Conservation (phyloP, 37 sponge, comb jelly and placozoan species). For the Aphrocallistes beatrix region DNA sequence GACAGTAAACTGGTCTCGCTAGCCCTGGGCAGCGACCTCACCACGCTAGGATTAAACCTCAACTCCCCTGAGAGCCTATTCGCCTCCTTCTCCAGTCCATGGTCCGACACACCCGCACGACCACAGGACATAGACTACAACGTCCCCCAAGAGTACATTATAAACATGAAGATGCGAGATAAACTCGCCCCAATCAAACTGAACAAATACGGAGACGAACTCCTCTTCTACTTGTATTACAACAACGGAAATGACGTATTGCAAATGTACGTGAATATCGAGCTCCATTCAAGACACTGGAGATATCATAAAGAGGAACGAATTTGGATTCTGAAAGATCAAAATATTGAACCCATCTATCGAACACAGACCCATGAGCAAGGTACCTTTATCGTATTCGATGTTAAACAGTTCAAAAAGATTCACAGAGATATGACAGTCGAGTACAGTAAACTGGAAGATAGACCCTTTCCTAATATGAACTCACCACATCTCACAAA, state of each 20-base stretch:
- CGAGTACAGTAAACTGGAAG: slow-evolving; percentile 88
- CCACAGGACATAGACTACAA: slow-evolving; percentile 84
- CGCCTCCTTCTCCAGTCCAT: slow-evolving; percentile 90
- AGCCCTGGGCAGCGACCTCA: slow-evolving; percentile 94
- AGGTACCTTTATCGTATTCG: slow-evolving; percentile 90
- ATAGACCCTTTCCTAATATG: slow-evolving; percentile 46
- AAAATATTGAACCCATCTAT: slow-evolving; percentile 67
- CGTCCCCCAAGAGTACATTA: slow-evolving; percentile 87
- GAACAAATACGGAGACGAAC: slow-evolving; percentile 76
- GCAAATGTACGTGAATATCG: slow-evolving; percentile 72
- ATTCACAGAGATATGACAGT: slow-evolving; percentile 71
- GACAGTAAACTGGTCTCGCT: slow-evolving; percentile 85
- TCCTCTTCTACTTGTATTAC: slow-evolving; percentile 86
- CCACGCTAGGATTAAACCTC: slow-evolving; percentile 91
- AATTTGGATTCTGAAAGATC: slow-evolving; percentile 87
- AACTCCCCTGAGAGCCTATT: slow-evolving; percentile 85
- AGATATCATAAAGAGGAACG: slow-evolving; percentile 90
- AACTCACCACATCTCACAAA: neutral
- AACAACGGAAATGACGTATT: slow-evolving; percentile 85
- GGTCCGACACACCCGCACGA: slow-evolving; percentile 82
- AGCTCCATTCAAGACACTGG: slow-evolving; percentile 88
- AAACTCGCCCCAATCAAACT: slow-evolving; percentile 71
- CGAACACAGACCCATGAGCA: slow-evolving; percentile 62
- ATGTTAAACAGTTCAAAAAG: slow-evolving; percentile 78
- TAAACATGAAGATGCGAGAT: slow-evolving; percentile 69